Conservation (phyloP, 1,140 invertebrate species). For the Bombus pascuorum region DNA sequence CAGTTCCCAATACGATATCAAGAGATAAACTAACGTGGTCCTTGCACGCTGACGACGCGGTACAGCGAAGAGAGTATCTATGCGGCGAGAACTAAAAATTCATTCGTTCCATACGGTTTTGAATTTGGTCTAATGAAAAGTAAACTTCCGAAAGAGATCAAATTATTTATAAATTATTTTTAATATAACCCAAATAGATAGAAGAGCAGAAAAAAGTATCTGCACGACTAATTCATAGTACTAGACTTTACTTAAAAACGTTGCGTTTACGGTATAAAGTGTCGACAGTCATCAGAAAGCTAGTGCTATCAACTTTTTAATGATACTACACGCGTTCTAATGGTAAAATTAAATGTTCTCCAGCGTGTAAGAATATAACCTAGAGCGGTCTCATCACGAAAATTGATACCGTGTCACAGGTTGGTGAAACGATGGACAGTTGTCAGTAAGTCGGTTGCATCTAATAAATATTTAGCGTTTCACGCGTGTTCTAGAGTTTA, state of each 20-base stretch:
- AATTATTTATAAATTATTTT: no score
- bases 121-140: neutral
- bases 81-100: neutral
- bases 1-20: slow-evolving; percentile 46
- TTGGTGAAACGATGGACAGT: slow-evolving; percentile 9
- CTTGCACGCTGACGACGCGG: neutral
- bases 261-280: no score
- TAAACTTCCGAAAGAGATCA: no score
- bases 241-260: no score
- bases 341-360: neutral
- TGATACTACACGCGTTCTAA: neutral
- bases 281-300: neutral
- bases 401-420: slow-evolving; percentile 20
- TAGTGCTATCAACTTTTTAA: neutral
- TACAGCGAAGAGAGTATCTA: neutral
- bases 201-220: neutral
- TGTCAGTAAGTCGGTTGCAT: slow-evolving; percentile 17
- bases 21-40: slow-evolving; percentile 37
- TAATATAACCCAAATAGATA: no score
- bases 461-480: slow-evolving; percentile 55
- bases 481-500: slow-evolving; percentile 30
- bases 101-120: neutral
- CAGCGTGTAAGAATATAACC: neutral
- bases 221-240: no score
- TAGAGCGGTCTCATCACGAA: neutral